Conservation (phyloP, 1,140 invertebrate species). For the Drosophila tristis region DNA sequence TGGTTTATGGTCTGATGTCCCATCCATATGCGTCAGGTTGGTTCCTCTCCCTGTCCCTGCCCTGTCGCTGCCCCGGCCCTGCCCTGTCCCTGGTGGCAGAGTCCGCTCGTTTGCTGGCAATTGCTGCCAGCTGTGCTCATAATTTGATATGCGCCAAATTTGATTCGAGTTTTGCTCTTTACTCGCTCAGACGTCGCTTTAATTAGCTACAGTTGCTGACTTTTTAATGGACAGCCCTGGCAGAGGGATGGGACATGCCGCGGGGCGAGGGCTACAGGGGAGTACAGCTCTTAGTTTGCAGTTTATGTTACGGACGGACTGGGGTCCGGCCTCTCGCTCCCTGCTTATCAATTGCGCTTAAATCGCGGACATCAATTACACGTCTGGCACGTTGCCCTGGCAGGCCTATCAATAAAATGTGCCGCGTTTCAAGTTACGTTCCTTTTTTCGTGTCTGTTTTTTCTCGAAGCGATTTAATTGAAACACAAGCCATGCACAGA, state of each 20-base stretch:
- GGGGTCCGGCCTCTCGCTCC: conserved; percentile 25
- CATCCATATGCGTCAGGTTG: conserved; percentile 71
- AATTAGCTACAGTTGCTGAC: conserved; percentile 80
- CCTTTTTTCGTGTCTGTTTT: conserved; percentile 26
- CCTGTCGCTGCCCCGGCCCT: too few relatives aligned
- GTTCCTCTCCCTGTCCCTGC: conserved; percentile 4
- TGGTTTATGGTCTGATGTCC: conserved; percentile 31
- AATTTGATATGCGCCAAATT: conserved; percentile 79
- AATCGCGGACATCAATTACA: conserved; percentile 77
- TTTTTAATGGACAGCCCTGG: conserved; percentile 70
- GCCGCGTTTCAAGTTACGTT: conserved; percentile 68
- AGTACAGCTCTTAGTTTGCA: conserved; percentile 18
- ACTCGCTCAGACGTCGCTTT: conserved; percentile 57
- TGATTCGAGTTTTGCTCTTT: conserved; percentile 70
- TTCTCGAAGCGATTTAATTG: conserved; percentile 72
- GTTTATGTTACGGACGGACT: conserved; percentile 15
- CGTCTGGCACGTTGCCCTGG: conserved; percentile 42
- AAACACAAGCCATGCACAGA: conserved; percentile 52
- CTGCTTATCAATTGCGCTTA: conserved; percentile 75
- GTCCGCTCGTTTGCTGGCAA: conserved; percentile 33
- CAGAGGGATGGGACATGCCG: conserved; percentile 1
- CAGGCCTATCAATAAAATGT: conserved; percentile 69
- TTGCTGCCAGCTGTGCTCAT: conserved; percentile 79
- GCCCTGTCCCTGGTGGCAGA: too few relatives aligned
- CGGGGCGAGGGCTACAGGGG: not conserved